Evolutionary conservation across 92 coral and sea anemone genomes (phyloP), one percentile per base, ranked within the genome.

Genomic region (Palythoa heliodiscus): DNA sequence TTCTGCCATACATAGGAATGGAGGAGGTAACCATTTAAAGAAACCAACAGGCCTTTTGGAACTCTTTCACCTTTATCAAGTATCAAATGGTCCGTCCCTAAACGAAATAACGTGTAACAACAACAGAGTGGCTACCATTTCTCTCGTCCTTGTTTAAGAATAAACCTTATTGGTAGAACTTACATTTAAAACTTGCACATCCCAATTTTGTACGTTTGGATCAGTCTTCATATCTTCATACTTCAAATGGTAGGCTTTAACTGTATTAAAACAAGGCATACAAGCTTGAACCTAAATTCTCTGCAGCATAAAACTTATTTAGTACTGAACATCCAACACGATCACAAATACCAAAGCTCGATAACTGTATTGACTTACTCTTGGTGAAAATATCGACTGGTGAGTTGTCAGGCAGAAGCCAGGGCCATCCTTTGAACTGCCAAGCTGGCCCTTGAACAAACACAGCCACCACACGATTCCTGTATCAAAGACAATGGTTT

Each of bases 341-440:
- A 14, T 1, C 48, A 11, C 19, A 6, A 19, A 5, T 63, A 55
- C 24, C 11, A 63, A 20, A 2, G 69, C 25, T 5, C 24, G 11
- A 19, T 63, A 19, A n/a, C 11, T 24, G 11, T 3, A 8, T 25
- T 69, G 48, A 84, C 96, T 37, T 87, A 96, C 99, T 92, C 90
- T 91, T 94, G 68, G 93, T 92, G 86, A 96, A 96, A 72, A 96
- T 96, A 67, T 96, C 95, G 16, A 95, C 98, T 14, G 99, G 99
- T 0, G 99, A 94, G 70, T 92, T 91, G 69, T 93, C 97, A 15
- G 90, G 82, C 66, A 92, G 91, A 13, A 93, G 89, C 97, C 97
- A 96, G 0, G 99, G 99, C 99, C 99, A 96, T 19, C 99, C 99
- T 66, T 96, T 96, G 87, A 96, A 96, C 88, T 96, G 99, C 99